Base-by-base conservation (phyloP, 2,113 vertebrate genomes). In the Nerophis ophidion region DNA sequence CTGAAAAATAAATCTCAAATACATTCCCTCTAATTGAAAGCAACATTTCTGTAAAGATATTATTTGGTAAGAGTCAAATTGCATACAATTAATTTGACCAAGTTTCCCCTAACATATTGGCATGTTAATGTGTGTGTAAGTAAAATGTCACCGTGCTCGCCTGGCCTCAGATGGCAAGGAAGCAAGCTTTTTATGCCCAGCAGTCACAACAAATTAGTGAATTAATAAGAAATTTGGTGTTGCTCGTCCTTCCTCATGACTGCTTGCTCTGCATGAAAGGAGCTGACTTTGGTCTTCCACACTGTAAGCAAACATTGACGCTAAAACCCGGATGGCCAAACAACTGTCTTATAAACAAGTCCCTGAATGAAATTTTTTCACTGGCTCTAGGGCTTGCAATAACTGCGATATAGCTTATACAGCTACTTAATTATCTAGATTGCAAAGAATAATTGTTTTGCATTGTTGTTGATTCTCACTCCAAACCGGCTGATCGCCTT, bases 181-280 rank as follows among this genome's bases (percentile, higher is more conserved):
- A 87, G 72, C 83, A 72, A 77, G 84, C 75, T 88, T 88, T 90
- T 88, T 68, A 83, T 91, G 90, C 86, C 90, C 83, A 75, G 70
- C 81, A 84, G 90, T 84, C 86, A 88, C 80, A 86, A 87, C 87
- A 90, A 87, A 90, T 89, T 87, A 88, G 77, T 68, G 47, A 88
- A 86, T 89, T 83, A 88, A 86, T 88, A 89, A 90, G 90, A 89
- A 87, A 90, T 91, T 89, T 88, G 88, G 89, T 89, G 88, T 89
- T 84, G 78, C 84, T 68, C 65, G 83, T 80, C 85, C 76, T 90
- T 90, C 88, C 86, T 80, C 88, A 81, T 87, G 84, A 90, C 81
- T 89, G 87, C 66, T 74, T 76, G 71, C 75, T 82, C 70, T 88
- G 87, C 84, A 82, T 88, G 86, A 86, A 53, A 66, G 68, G 80